A percentile compares a stretch with the other conserved stretches of the same genome.
These are phyloP conservation scores for Cyprinus carpio DNA, from an alignment of 2,113 vertebrate species.

Conservation along the genomic window DNA sequence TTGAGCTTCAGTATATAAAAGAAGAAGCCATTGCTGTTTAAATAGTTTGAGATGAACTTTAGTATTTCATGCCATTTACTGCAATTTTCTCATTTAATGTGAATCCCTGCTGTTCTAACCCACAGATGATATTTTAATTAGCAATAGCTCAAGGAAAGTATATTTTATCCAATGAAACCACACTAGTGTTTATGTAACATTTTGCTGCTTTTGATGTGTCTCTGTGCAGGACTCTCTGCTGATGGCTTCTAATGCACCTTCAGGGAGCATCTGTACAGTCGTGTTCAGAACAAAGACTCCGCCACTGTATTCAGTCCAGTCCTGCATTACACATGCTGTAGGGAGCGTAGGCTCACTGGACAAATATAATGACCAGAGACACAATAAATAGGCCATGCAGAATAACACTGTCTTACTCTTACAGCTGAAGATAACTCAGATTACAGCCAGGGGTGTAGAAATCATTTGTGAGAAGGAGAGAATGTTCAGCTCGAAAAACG, in stretches of 20 bases:
- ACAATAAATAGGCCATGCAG: constrained; percentile 69
- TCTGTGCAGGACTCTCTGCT: background rate
- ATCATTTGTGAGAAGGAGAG: constrained; percentile 64
- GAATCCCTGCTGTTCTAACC: background rate
- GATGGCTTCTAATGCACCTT: constrained; percentile 62
- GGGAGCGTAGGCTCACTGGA: constrained; percentile 69
- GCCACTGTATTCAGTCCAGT: constrained; percentile 72
- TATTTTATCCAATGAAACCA: background rate
- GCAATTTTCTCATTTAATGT: background rate
- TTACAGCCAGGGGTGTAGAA: background rate
- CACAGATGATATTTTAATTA: background rate
- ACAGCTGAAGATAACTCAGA: background rate
- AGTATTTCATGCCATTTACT: background rate
- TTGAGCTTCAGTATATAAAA: background rate
- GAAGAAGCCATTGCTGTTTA: background rate
- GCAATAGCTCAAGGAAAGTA: background rate
- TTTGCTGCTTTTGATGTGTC: background rate
- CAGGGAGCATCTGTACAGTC: constrained; percentile 53
- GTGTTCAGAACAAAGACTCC: constrained; percentile 70
- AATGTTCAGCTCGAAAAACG: constrained; percentile 35
- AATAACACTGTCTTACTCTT: constrained; percentile 39
- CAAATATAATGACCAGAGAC: constrained; percentile 76
- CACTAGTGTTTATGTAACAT: background rate
- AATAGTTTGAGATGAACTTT: background rate
- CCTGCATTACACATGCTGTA: constrained; percentile 70